Conservation (phyloP, 1,140 invertebrate species). For the Archivesica marissinica region DNA sequence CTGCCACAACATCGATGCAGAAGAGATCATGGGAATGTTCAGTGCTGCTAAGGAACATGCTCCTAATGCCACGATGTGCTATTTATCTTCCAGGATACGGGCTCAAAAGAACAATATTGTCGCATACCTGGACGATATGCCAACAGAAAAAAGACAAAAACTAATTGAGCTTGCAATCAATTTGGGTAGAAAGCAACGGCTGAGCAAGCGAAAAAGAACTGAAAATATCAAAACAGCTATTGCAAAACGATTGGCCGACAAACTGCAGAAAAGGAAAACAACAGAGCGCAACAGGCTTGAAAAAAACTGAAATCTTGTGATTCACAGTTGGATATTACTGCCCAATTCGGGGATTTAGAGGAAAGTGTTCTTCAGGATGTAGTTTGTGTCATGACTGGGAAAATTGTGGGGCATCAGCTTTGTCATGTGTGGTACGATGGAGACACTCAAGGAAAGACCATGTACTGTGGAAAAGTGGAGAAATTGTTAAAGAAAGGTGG, state of each 20-base stretch:
- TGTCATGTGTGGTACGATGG: not conserved
- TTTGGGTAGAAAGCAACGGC: not conserved
- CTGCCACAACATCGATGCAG: conserved; percentile 62
- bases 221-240: not conserved
- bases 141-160: not conserved
- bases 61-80: conserved; percentile 56
- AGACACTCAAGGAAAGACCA: not conserved
- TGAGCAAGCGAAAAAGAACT: not conserved
- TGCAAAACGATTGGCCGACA: not conserved
- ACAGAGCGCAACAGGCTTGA: not conserved
- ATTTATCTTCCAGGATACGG: conserved; percentile 51
- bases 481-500: not conserved
- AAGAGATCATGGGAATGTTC: conserved; percentile 65
- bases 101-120: conserved; percentile 57
- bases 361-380: not conserved
- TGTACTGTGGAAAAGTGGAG: not conserved
- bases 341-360: not conserved
- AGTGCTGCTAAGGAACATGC: conserved; percentile 32
- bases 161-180: conserved; percentile 20
- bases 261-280: not conserved
- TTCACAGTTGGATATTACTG: not conserved
- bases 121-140: conserved; percentile 27
- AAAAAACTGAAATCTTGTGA: not conserved
- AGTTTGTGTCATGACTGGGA: not conserved
- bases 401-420: not conserved